These are phyloP conservation scores for Schizaphis graminum DNA, from an alignment of 2,888 invertebrate species.

Conservation along the genomic window DNA sequence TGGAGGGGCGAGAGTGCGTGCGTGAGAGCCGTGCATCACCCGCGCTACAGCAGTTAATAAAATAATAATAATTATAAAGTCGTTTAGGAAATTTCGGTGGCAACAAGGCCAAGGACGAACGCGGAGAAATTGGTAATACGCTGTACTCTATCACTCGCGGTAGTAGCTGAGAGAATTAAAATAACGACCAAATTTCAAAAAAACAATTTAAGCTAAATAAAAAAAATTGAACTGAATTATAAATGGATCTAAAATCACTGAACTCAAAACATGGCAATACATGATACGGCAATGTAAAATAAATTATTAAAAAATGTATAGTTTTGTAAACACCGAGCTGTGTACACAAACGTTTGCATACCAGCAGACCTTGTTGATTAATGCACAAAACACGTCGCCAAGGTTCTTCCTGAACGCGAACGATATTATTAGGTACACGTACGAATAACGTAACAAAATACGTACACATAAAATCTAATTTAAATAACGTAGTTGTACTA, in stretches of 20 bases:
- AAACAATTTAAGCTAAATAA: not conserved
- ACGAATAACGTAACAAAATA: not conserved
- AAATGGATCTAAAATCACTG: not conserved
- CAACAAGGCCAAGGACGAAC: slow-evolving; percentile 62
- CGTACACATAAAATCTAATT: not conserved
- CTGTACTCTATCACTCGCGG: not conserved
- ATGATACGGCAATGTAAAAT: not conserved
- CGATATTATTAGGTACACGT: not conserved
- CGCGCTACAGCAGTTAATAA: not conserved
- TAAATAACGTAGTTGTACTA: too few relatives aligned
- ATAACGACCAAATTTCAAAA: not conserved
- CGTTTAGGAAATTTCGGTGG: slow-evolving; percentile 45
- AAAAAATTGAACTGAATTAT: not conserved
- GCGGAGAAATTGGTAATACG: slow-evolving; percentile 45
- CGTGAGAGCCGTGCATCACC: slow-evolving; percentile 3
- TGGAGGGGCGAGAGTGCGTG: not conserved
- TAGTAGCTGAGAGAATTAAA: not conserved
- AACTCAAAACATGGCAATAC: not conserved
- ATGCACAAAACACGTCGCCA: slow-evolving; percentile 51
- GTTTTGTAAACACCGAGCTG: not conserved
- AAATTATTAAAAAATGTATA: not conserved
- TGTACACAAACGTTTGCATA: slow-evolving; percentile 9
- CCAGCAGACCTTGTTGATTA: slow-evolving; percentile 59
- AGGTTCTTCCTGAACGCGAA: slow-evolving; percentile 63
- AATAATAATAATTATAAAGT: slow-evolving; percentile 11